These are phyloP conservation scores for Laticauda colubrina DNA, from an alignment of 2,113 vertebrate genomes.

Conservation along the genomic window DNA sequence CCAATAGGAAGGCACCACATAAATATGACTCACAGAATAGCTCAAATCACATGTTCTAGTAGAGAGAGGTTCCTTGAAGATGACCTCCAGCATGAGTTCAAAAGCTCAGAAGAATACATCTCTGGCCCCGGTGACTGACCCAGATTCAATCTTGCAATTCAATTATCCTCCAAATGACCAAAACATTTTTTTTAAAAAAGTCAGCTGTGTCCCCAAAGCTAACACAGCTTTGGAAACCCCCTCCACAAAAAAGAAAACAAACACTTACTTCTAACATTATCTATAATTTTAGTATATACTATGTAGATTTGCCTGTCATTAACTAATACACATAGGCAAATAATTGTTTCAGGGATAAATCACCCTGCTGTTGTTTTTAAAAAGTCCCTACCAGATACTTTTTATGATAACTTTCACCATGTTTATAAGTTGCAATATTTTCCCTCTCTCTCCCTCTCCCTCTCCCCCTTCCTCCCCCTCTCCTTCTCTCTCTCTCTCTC, in stretches of 20 bases:
- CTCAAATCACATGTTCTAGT: background rate
- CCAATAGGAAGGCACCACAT: background rate
- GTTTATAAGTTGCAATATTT: background rate
- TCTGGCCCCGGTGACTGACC: background rate
- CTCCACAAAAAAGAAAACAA: background rate
- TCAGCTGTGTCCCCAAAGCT: background rate
- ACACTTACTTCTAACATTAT: background rate
- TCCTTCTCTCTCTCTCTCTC: too few relatives aligned
- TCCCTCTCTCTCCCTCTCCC: too few relatives aligned
- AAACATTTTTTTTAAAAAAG: background rate
- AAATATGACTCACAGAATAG: background rate
- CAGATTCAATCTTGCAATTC: background rate
- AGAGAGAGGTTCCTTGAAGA: background rate
- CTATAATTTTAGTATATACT: background rate
- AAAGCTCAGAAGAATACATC: background rate
- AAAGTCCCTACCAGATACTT: background rate
- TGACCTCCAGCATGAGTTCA: background rate
- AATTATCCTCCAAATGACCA: background rate
- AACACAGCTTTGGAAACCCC: background rate
- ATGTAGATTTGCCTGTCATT: background rate
- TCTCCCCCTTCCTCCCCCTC: too few relatives aligned
- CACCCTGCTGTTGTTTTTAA: background rate
- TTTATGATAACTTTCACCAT: background rate
- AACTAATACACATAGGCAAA: background rate
- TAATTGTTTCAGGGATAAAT: background rate